A percentile compares a stretch with the other conserved stretches of the same genome.
phyloP scores from a whole-genome alignment of 2,888 invertebrate species.

The Zelleria hepariella region DNA sequence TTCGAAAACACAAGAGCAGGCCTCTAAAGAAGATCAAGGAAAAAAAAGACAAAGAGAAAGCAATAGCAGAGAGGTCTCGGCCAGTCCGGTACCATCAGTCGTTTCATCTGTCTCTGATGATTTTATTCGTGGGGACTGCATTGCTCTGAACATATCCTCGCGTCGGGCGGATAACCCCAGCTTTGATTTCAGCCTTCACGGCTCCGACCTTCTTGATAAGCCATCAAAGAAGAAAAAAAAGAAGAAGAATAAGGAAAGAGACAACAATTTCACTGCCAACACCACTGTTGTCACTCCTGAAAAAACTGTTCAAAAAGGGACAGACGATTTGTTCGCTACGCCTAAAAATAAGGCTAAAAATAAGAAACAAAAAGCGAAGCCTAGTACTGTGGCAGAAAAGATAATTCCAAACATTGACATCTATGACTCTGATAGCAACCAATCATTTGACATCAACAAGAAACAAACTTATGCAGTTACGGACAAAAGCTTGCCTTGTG shows the following conservation, averaged over 20 bases:
- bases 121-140: constrained; percentile 61
- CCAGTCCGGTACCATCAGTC: constrained; percentile 62
- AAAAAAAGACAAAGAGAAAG: not conserved
- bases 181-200: constrained; percentile 65
- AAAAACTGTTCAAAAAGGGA: constrained; percentile 8
- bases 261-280: constrained; percentile 26
- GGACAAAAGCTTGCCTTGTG: constrained; percentile 48
- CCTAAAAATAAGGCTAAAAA: constrained; percentile 63
- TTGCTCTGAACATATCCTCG: constrained; percentile 62
- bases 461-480: constrained; percentile 40
- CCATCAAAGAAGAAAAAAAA: constrained; percentile 56
- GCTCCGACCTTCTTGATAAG: constrained; percentile 50
- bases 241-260: constrained; percentile 46
- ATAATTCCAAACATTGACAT: constrained; percentile 60
- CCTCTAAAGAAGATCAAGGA: not conserved
- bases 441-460: constrained; percentile 35
- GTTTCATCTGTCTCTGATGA: constrained; percentile 66
- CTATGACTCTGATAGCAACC: constrained; percentile 73
- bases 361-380: constrained; percentile 50
- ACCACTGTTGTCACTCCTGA: constrained; percentile 17
- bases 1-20: constrained; percentile 1
- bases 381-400: constrained; percentile 45
- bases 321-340: constrained; percentile 58
- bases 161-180: constrained; percentile 42
- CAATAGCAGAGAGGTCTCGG: constrained; percentile 31